Evolutionary conservation across 92 coral and sea anemone genomes (phyloP).

Genomic region (Porites divaricata): DNA sequence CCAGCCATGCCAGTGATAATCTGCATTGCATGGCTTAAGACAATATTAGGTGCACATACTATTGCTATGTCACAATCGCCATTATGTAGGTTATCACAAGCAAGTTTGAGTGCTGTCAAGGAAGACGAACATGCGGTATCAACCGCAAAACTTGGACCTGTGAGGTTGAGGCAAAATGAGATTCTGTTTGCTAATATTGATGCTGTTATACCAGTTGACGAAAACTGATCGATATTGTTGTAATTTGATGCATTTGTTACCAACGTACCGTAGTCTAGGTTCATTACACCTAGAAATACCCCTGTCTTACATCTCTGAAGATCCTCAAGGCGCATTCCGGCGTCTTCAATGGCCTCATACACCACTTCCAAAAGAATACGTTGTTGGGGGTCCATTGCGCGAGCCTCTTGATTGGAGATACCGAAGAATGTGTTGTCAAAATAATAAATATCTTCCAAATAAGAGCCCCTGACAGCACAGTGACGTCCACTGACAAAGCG

Average conservation of each 20-base stretch:
- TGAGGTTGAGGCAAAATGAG: constrained; percentile 78
- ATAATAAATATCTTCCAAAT: constrained; percentile 62
- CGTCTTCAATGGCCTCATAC: constrained; percentile 91
- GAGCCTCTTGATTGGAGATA: constrained; percentile 78
- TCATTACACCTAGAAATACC: constrained; percentile 87
- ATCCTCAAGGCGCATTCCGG: constrained; percentile 81
- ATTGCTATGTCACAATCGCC: constrained; percentile 82
- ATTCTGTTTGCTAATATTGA: constrained; percentile 81
- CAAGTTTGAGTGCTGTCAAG: constrained; percentile 81
- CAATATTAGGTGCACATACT: constrained; percentile 83
- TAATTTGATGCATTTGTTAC: constrained; percentile 38
- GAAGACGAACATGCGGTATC: constrained; percentile 95
- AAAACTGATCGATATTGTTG: constrained; percentile 72
- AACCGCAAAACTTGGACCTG: constrained; percentile 86
- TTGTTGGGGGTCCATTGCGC: constrained; percentile 85
- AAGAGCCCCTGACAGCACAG: constrained; percentile 71
- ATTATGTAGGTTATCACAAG: constrained; percentile 60
- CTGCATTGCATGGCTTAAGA: constrained; percentile 55
- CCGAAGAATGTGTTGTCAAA: constrained; percentile 83
- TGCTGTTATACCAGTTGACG: constrained; percentile 74
- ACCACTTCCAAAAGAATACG: constrained; percentile 77
- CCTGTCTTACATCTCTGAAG: constrained; percentile 82
- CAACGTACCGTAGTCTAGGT: constrained; percentile 58
- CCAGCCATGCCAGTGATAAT: constrained; percentile 78
- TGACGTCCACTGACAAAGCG: constrained; percentile 68